phyloP scores from a whole-genome alignment of 23 tunicate genomes.

The Clavelina lepadiformis region DNA sequence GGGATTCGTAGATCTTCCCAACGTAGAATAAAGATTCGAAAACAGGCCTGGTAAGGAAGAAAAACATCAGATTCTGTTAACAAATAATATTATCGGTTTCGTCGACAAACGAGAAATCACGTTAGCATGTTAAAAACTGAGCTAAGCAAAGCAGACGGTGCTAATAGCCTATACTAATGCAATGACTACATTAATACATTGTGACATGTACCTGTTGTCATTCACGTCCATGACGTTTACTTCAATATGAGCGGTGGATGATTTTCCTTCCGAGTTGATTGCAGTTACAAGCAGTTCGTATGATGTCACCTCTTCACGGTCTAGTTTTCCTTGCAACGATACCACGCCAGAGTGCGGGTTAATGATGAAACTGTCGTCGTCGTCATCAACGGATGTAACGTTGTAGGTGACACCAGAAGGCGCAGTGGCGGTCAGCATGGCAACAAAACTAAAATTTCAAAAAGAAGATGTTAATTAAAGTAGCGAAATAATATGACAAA shows the following conservation, averaged over 20 bases:
- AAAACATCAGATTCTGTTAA: background rate
- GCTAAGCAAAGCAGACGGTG: no score
- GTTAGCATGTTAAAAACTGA: no score
- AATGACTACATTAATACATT: no score
- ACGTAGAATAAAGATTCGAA: constrained; percentile 17
- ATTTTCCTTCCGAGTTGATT: constrained; percentile 14
- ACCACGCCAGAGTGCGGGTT: constrained; percentile 52
- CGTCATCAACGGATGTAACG: constrained; percentile 23
- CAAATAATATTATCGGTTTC: background rate
- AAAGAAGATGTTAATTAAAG: background rate
- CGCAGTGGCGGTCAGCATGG: constrained; percentile 27
- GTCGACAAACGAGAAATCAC: no score
- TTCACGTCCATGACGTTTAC: constrained; percentile 32
- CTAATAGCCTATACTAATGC: no score
- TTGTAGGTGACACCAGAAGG: constrained; percentile 38
- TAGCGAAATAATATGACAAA: background rate
- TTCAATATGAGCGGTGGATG: constrained; percentile 4
- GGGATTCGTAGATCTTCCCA: constrained; percentile 33
- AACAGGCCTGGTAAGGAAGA: constrained; percentile 29
- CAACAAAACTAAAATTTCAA: constrained; percentile 20
- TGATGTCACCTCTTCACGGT: constrained; percentile 21
- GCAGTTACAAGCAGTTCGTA: constrained; percentile 18
- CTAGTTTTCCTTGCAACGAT: constrained; percentile 19
- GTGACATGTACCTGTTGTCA: constrained; percentile 41
- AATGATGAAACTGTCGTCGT: constrained; percentile 25